These are phyloP conservation scores for Ceratina calcarata DNA, from an alignment of 1,140 invertebrate genomes.

Conservation along the genomic window DNA sequence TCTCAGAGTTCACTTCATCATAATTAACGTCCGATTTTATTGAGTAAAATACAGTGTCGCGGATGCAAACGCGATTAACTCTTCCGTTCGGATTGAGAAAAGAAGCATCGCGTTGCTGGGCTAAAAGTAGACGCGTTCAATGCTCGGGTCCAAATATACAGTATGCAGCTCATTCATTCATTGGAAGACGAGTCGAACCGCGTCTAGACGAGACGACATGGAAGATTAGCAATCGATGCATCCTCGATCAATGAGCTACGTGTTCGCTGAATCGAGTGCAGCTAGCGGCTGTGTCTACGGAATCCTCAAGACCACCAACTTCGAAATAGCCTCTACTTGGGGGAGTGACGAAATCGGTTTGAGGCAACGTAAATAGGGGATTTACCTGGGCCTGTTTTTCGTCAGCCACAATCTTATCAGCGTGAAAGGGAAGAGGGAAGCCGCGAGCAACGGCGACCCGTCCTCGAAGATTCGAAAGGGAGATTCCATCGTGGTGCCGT, in stretches of 20 bases:
- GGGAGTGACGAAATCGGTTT: too few species aligned
- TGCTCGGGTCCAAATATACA: neutral
- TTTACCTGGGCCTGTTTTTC: neutral
- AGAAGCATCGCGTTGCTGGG: neutral
- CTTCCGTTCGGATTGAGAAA: neutral
- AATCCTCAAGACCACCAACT: neutral
- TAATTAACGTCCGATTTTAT: too few species aligned
- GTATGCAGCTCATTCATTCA: neutral
- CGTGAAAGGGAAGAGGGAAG: slow-evolving; percentile 51
- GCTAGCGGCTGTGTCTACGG: neutral
- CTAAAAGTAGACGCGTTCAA: slow-evolving; percentile 7
- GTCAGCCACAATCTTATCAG: slow-evolving; percentile 39
- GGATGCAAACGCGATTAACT: too few species aligned
- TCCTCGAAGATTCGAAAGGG: slow-evolving; percentile 72
- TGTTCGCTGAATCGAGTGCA: slow-evolving; percentile 55
- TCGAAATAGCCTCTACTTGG: too few species aligned
- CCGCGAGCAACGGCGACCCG: slow-evolving; percentile 67
- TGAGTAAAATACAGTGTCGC: too few species aligned
- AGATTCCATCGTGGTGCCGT: slow-evolving; percentile 73
- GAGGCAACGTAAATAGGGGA: too few species aligned
- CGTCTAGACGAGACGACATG: slow-evolving; percentile 67
- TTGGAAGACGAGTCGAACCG: too few species aligned
- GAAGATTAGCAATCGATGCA: slow-evolving; percentile 52
- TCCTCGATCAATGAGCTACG: slow-evolving; percentile 63
- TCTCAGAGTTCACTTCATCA: too few species aligned